Evolutionary conservation across 2,113 vertebrate species (phyloP), one percentile per base, ranked within the genome.

Genomic region (Sturnira hondurensis): DNA sequence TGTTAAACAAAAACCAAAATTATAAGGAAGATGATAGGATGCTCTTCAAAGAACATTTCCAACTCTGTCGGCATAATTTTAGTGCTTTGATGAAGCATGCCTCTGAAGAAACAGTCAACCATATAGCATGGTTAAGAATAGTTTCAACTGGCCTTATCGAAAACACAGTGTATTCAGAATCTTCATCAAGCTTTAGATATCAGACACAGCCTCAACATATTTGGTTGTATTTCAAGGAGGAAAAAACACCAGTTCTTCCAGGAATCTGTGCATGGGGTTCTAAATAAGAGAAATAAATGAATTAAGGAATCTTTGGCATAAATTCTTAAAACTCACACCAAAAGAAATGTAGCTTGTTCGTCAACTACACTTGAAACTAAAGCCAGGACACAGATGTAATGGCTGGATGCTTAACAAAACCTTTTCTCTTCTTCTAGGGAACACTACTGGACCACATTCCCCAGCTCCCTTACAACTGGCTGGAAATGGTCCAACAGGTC

Each of bases 1-100:
- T 97, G 97, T 97, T 97, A 97, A 97, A 96, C 70, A 95, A 96
- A 97, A 97, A 89, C 97, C 96, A 97, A 97, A 98, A 98, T 98
- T 98, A 98, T 93, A 97, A 93, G 86, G 89, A 95, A 95, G 89
- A 95, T 96, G 97, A 97, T 97, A 97, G 95, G 97, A 92, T 97
- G 97, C 96, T 97, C 97, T 97, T 98, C 96, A 97, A 95, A 97
- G 96, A 97, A 96, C 94, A 96, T 97, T 97, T 97, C 97, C 91
- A 97, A 91, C 91, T 97, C 96, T 96, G 91, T 93, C 97, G 91
- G 96, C 95, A 97, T 96, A 97, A 56, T 93, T 65, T 28, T 84
- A 94, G 17, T 93, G 65, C 89, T 92, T 96, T 6, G 43, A 68
- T 78, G 81, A 92, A 96, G 93, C 94, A 93, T 33, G 86, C 31